Conservation (phyloP, 1,140 invertebrate species). For the Asbolus verrucosus region DNA sequence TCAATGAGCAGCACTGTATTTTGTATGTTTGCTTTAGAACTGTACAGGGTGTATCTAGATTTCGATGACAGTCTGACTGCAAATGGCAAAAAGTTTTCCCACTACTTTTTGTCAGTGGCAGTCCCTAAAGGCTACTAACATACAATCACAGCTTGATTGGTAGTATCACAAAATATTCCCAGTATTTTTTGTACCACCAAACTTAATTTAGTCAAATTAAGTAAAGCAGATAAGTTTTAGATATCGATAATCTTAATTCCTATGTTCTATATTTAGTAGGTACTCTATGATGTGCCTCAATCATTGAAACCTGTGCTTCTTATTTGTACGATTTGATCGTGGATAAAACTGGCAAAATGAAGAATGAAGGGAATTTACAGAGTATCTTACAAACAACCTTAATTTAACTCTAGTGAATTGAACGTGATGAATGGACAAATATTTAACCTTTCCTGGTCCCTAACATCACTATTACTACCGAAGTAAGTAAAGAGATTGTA, state of each 20-base stretch:
- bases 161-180: conserved; percentile 65
- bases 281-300: conserved; percentile 41
- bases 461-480: conserved; percentile 62
- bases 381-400: conserved; percentile 49
- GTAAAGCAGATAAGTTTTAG: conserved; percentile 53
- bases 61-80: conserved; percentile 52
- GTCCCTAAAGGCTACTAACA: conserved; percentile 57
- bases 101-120: conserved; percentile 60
- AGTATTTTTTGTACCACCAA: conserved; percentile 65
- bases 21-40: conserved; percentile 37
- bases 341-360: conserved; percentile 43
- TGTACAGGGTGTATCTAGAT: conserved; percentile 25
- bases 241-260: conserved; percentile 24
- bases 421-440: conserved; percentile 62
- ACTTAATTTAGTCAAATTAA: conserved; percentile 59
- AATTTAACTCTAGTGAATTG: conserved; percentile 41
- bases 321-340: conserved; percentile 44
- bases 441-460: conserved; percentile 60
- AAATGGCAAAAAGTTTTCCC: conserved; percentile 63
- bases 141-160: conserved; percentile 62
- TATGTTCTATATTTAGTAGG: conserved; percentile 41
- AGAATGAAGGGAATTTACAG: conserved; percentile 46
- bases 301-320: conserved; percentile 40
- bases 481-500: conserved; percentile 54
- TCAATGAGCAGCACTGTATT: conserved; percentile 42